phyloP scores from a whole-genome alignment of 2,888 invertebrate species.

The Trachelus stipa region DNA sequence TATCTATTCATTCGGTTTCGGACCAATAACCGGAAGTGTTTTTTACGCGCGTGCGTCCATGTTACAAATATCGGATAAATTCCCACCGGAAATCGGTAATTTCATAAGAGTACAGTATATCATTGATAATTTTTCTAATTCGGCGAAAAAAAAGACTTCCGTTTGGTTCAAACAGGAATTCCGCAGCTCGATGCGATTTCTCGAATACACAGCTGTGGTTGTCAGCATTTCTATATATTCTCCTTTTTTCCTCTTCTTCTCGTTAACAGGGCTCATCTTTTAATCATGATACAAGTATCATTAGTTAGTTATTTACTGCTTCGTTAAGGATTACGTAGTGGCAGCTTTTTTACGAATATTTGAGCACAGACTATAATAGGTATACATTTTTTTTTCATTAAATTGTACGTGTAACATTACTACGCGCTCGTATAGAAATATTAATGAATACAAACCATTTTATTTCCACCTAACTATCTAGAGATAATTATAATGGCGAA shows the following conservation, averaged over 20 bases:
- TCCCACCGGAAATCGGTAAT: not conserved
- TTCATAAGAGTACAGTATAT: not conserved
- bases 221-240: not conserved
- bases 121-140: not conserved
- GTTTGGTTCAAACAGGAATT: not conserved
- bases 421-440: constrained; percentile 5
- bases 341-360: constrained; percentile 59
- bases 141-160: not conserved
- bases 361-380: constrained; percentile 51
- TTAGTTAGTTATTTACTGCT: constrained; percentile 35
- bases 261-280: not conserved
- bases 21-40: not conserved
- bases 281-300: constrained; percentile 38
- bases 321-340: constrained; percentile 46
- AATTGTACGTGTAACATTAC: not conserved
- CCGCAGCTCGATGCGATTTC: not conserved
- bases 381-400: constrained; percentile 2
- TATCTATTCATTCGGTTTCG: not conserved
- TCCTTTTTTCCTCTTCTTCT: not conserved
- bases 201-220: not conserved
- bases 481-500: not conserved
- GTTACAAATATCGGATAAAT: not conserved
- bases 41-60: not conserved
- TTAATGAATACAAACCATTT: constrained; percentile 1
- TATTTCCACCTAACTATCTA: not conserved